Percentiles rank a stretch among this genome's conserved stretches.
phyloP scores from a whole-genome alignment of 2,113 vertebrate species.

The Calypte anna region DNA sequence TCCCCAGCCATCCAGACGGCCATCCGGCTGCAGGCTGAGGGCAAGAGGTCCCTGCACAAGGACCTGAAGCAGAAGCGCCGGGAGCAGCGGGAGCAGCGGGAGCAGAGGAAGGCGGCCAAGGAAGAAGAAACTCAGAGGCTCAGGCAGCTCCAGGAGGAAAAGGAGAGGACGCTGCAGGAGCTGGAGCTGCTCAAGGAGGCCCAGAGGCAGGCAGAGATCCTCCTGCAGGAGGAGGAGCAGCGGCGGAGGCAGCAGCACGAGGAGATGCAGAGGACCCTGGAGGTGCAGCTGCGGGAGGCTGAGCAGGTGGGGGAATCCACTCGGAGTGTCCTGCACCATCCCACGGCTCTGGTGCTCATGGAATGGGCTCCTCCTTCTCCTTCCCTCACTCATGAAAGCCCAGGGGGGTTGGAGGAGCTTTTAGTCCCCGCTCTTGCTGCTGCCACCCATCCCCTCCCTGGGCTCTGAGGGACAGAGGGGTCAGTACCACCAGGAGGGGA shows the following conservation, averaged over 20 bases:
- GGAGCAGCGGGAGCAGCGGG: slow-evolving; percentile 89
- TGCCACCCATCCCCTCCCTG: background rate
- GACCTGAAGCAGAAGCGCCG: slow-evolving; percentile 91
- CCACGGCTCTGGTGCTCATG: rapidly evolving
- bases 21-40: slow-evolving; percentile 88
- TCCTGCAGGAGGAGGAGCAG: slow-evolving; percentile 88
- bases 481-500: background rate
- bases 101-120: slow-evolving; percentile 83
- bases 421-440: background rate
- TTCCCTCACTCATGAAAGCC: background rate
- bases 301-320: slow-evolving; percentile 82
- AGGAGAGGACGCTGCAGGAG: slow-evolving; percentile 89
- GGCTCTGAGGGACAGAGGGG: background rate
- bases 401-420: background rate
- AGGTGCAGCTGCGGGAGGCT: slow-evolving; percentile 88
- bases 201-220: slow-evolving; percentile 86
- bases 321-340: background rate
- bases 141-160: slow-evolving; percentile 91
- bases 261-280: slow-evolving; percentile 88
- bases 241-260: slow-evolving; percentile 87
- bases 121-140: slow-evolving; percentile 90
- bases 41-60: slow-evolving; percentile 91
- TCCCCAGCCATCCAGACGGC: slow-evolving; percentile 89
- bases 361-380: background rate
- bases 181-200: slow-evolving; percentile 93